Percentiles rank a stretch among this genome's conserved stretches.
Conservation (phyloP, 2,113 vertebrate genomes). For the Lampris incognitus region DNA sequence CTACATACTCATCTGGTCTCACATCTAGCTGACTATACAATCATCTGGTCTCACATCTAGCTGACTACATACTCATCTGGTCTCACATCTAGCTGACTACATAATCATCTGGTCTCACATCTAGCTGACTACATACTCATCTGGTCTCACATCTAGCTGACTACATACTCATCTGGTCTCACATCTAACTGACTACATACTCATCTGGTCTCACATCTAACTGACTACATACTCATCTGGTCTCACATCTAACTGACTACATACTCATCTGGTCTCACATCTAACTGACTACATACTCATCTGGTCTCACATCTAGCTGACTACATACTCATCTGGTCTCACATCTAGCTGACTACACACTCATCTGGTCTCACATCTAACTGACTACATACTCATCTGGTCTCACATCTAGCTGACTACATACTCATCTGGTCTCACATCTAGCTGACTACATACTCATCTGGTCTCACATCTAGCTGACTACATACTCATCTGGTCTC, state of each 20-base stretch:
- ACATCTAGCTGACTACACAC: slow-evolving; percentile 73
- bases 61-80: slow-evolving; percentile 59
- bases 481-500: slow-evolving; percentile 67
- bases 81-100: slow-evolving; percentile 73
- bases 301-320: background rate
- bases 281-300: slow-evolving; percentile 75
- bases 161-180: slow-evolving; percentile 67
- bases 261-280: slow-evolving; percentile 73
- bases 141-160: slow-evolving; percentile 69
- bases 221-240: slow-evolving; percentile 72
- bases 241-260: no score
- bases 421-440: slow-evolving; percentile 54
- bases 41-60: slow-evolving; percentile 35
- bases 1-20: slow-evolving; percentile 63
- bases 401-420: slow-evolving; percentile 73
- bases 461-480: slow-evolving; percentile 69
- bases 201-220: slow-evolving; percentile 70
- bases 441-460: slow-evolving; percentile 53
- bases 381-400: slow-evolving; percentile 61
- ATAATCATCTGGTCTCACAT: slow-evolving; percentile 53
- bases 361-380: slow-evolving; percentile 34
- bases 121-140: slow-evolving; percentile 51
- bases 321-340: slow-evolving; percentile 68
- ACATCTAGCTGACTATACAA: slow-evolving; percentile 73
- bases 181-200: slow-evolving; percentile 28